phyloP scores from a whole-genome alignment of 2,888 invertebrate genomes.

The Ornithoptera alexandrae region DNA sequence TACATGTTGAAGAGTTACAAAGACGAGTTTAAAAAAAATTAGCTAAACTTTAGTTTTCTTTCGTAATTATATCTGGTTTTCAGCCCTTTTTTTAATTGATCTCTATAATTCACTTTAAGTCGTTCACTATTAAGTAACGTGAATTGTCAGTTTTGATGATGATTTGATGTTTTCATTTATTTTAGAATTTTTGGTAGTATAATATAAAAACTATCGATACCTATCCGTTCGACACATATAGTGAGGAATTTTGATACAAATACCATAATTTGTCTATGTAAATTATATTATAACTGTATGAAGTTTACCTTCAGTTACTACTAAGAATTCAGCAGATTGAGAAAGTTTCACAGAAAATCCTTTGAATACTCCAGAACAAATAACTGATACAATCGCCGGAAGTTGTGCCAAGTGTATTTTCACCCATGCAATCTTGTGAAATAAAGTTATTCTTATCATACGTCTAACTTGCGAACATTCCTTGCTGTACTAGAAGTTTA shows the following conservation, averaged over 20 bases:
- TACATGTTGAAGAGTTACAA: too few species aligned
- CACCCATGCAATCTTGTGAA: conserved; percentile 12
- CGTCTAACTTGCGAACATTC: conserved; percentile 6
- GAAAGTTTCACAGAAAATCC: neutral
- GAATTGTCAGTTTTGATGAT: too few species aligned
- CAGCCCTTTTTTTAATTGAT: too few species aligned
- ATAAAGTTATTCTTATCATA: conserved; percentile 12
- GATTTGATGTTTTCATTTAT: too few species aligned
- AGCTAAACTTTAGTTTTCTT: too few species aligned
- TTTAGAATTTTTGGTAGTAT: too few species aligned
- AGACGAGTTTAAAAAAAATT: too few species aligned
- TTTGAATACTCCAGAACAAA: conserved; percentile 11
- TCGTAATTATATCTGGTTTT: too few species aligned
- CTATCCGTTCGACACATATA: neutral
- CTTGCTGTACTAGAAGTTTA: neutral
- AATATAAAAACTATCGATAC: neutral
- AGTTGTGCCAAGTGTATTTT: conserved; percentile 12
- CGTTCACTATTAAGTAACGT: too few species aligned
- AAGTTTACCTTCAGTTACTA: neutral
- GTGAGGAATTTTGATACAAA: neutral
- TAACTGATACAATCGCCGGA: conserved; percentile 4
- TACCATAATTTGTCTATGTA: neutral
- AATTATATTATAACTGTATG: neutral
- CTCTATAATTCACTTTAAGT: too few species aligned
- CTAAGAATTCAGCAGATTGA: neutral